These are phyloP conservation scores for Sussaba pulchella DNA, from an alignment of 2,888 invertebrate genomes.

Conservation along the genomic window DNA sequence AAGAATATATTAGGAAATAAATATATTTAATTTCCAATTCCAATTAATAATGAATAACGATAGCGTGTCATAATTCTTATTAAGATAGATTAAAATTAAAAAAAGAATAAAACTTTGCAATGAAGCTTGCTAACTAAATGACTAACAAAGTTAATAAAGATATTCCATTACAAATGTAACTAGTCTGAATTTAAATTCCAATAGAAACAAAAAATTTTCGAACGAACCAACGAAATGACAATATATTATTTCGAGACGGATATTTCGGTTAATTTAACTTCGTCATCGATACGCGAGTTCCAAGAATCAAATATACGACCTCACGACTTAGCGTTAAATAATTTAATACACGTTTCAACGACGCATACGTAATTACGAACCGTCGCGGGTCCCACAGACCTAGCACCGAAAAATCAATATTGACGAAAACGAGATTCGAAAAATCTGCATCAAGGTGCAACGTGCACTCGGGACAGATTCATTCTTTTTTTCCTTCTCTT, in stretches of 20 bases:
- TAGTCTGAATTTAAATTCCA: no score
- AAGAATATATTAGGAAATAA: no score
- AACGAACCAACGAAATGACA: not conserved
- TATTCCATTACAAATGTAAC: no score
- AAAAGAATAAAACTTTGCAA: no score
- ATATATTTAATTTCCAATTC: no score
- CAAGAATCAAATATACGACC: not conserved
- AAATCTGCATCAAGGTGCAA: conserved; percentile 16
- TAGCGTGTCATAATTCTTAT: no score
- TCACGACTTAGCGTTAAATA: not conserved
- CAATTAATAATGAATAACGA: no score
- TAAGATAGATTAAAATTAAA: no score
- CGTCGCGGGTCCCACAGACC: not conserved
- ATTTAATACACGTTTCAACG: not conserved
- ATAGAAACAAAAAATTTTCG: not conserved
- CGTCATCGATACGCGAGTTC: not conserved
- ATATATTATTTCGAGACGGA: no score
- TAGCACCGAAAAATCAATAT: conserved; percentile 21
- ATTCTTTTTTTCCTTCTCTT: not conserved
- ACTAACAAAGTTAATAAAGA: no score
- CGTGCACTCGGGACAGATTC: not conserved
- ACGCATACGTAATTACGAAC: not conserved
- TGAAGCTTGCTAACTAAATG: no score
- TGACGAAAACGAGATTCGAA: not conserved
- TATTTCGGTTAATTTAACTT: not conserved